Conservation (phyloP, 1,140 invertebrate species). For the Melipona quadrifasciata region DNA sequence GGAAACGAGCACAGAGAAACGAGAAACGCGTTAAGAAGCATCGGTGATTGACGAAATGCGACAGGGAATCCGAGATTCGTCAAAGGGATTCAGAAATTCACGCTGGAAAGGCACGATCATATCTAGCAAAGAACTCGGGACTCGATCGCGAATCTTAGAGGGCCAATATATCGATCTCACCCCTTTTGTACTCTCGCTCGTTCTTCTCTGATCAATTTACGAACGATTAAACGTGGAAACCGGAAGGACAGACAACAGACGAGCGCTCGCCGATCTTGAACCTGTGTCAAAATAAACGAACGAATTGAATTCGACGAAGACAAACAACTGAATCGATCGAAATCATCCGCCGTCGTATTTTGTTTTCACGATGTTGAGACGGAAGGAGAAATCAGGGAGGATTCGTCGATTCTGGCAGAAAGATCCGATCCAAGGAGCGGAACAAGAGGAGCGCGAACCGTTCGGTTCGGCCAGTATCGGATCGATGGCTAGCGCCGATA, state of each 20-base stretch:
- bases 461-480: slow-evolving; percentile 48
- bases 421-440: slow-evolving; percentile 25
- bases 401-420: not conserved
- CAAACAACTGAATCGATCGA: slow-evolving; percentile 2
- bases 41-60: not conserved
- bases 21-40: not conserved
- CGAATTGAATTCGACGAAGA: not conserved
- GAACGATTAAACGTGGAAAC: slow-evolving; percentile 8
- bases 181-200: not conserved
- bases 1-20: not conserved
- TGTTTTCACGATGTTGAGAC: not conserved
- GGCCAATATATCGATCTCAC: slow-evolving; percentile 19
- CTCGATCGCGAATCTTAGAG: not conserved
- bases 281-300: not conserved
- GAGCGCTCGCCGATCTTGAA: not conserved
- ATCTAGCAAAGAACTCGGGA: too few species aligned
- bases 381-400: not conserved
- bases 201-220: not conserved
- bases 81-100: not conserved
- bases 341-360: not conserved
- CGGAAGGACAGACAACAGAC: slow-evolving; percentile 24
- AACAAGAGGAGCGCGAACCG: slow-evolving; percentile 11
- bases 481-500: slow-evolving; percentile 79
- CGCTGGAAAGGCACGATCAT: not conserved
- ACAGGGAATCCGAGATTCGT: not conserved